phyloP scores from a whole-genome alignment of 2,888 invertebrate species.

The Lasioglossum malachurum region DNA sequence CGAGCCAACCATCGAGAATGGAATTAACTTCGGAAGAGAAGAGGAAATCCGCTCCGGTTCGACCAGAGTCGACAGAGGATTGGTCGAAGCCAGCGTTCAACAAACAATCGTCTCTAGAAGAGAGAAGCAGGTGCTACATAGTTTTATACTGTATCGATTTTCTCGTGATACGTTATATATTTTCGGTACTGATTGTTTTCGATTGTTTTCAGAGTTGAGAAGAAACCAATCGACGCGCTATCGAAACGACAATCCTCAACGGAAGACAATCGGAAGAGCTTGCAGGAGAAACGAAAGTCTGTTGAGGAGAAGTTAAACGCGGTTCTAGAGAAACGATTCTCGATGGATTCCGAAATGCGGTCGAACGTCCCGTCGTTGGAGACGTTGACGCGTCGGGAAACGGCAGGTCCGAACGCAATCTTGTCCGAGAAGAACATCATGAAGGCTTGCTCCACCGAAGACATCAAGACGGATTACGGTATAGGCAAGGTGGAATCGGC shows the following conservation, averaged over 20 bases:
- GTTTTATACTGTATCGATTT: not conserved
- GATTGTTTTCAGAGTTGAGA: slow-evolving; percentile 46
- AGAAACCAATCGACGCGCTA: slow-evolving; percentile 42
- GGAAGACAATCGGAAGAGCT: slow-evolving; percentile 69
- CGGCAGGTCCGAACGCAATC: slow-evolving; percentile 27
- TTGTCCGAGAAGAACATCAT: slow-evolving; percentile 70
- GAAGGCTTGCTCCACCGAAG: slow-evolving; percentile 79
- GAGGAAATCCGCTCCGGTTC: slow-evolving; percentile 81
- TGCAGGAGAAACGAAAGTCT: slow-evolving; percentile 82
- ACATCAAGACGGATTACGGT: slow-evolving; percentile 76
- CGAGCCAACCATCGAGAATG: slow-evolving; percentile 56
- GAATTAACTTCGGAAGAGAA: slow-evolving; percentile 79
- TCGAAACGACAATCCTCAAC: slow-evolving; percentile 48
- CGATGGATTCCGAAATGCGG: slow-evolving; percentile 76
- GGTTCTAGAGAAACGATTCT: slow-evolving; percentile 81
- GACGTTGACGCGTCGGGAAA: slow-evolving; percentile 60
- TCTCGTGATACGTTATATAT: not conserved
- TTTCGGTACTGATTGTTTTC: not conserved
- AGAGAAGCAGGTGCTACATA: slow-evolving; percentile 77
- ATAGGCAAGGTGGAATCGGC: slow-evolving; percentile 66
- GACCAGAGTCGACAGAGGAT: slow-evolving; percentile 76
- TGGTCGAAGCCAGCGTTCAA: slow-evolving; percentile 76
- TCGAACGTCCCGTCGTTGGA: slow-evolving; percentile 71
- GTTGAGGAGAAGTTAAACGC: slow-evolving; percentile 83
- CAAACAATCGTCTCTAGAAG: slow-evolving; percentile 79